Conservation (phyloP, 1,140 invertebrate species). For the Bombus sibiricus region DNA sequence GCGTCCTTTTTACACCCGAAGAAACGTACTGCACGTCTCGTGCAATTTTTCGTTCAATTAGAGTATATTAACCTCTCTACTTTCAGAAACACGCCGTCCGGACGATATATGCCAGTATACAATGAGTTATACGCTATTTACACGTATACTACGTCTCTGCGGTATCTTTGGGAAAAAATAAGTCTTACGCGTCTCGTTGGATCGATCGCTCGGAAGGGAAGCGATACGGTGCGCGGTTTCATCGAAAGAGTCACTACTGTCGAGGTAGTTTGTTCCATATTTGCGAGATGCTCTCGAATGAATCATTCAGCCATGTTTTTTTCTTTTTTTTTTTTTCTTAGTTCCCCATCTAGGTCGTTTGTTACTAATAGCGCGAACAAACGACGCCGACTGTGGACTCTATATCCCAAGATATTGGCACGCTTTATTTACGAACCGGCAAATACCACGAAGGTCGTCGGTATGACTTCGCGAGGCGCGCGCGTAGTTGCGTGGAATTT, state of each 20-base stretch:
- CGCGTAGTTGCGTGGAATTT: slow-evolving; percentile 61
- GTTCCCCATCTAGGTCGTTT: not conserved
- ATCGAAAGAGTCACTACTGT: not conserved
- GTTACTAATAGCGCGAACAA: slow-evolving; percentile 10
- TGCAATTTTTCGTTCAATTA: not conserved
- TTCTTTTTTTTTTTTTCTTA: not conserved
- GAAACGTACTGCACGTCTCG: not conserved
- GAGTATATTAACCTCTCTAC: not conserved
- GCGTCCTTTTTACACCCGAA: not conserved
- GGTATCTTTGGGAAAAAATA: not conserved
- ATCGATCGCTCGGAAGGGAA: not conserved
- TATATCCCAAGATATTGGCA: slow-evolving; percentile 64
- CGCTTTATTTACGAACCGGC: slow-evolving; percentile 63
- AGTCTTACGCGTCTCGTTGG: not conserved
- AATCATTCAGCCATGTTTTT: slow-evolving; percentile 12
- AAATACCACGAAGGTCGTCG: slow-evolving; percentile 66
- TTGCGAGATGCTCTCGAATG: slow-evolving; percentile 38
- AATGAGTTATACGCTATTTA: not conserved
- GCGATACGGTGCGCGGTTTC: not conserved
- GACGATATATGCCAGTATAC: not conserved
- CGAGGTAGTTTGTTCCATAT: slow-evolving; percentile 13
- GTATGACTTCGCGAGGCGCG: slow-evolving; percentile 21
- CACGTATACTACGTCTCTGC: not conserved
- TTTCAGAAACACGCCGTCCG: not conserved
- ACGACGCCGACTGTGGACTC: slow-evolving; percentile 37